Percentiles rank a stretch among this genome's conserved stretches.
phyloP scores from a whole-genome alignment of 1,140 invertebrate species.

The Diabrotica undecimpunctata region DNA sequence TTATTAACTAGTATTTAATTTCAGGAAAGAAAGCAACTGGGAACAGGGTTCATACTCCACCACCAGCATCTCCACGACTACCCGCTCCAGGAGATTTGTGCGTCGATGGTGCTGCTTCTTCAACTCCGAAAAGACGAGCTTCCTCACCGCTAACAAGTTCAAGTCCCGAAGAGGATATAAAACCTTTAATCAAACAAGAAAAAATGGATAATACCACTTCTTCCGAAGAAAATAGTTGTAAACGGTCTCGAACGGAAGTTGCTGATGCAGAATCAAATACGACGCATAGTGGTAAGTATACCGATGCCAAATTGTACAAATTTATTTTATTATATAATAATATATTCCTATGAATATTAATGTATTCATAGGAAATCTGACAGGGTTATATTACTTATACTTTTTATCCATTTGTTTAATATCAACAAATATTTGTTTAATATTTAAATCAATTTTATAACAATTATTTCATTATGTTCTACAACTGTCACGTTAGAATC shows the following conservation, averaged over 20 bases:
- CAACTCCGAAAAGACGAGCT: conserved; percentile 63
- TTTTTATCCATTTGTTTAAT: too few relatives aligned
- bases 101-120: conserved; percentile 64
- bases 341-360: too few relatives aligned
- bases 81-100: conserved; percentile 58
- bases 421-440: too few relatives aligned
- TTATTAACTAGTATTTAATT: not conserved
- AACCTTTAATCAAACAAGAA: conserved; percentile 71
- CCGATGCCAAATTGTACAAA: not conserved
- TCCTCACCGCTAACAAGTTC: conserved; percentile 61
- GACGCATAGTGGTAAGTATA: conserved; percentile 77
- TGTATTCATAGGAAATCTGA: too few relatives aligned
- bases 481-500: too few relatives aligned
- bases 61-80: conserved; percentile 57
- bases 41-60: conserved; percentile 60
- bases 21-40: conserved; percentile 48
- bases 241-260: conserved; percentile 73
- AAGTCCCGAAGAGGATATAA: conserved; percentile 59
- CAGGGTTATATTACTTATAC: too few relatives aligned
- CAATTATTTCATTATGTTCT: too few relatives aligned
- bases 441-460: too few relatives aligned
- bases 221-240: conserved; percentile 51
- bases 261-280: conserved; percentile 85
- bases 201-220: conserved; percentile 58
- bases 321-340: too few relatives aligned